Percentiles rank a stretch among this genome's conserved stretches.
Conservation (phyloP, 2,113 vertebrate species). For the Entomyzon cyanotis region DNA sequence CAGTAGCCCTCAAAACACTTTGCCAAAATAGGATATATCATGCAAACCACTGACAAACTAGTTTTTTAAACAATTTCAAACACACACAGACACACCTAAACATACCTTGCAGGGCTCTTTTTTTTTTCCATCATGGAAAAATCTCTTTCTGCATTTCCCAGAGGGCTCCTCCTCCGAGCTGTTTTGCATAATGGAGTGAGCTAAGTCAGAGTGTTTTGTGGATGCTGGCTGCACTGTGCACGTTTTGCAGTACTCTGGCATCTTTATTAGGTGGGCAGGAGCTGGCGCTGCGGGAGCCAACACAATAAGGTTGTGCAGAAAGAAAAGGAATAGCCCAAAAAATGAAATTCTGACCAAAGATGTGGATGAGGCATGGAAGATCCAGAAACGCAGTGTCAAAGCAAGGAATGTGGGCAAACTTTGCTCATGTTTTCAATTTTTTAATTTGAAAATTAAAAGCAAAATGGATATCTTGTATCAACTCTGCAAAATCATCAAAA, state of each 20-base stretch:
- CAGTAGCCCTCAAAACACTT: fast-evolving
- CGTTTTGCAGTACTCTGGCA: not conserved
- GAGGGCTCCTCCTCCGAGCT: not conserved
- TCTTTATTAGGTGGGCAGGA: not conserved
- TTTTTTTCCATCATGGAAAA: not conserved
- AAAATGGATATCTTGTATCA: not conserved
- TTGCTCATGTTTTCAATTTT: not conserved
- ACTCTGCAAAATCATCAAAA: not conserved
- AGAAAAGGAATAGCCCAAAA: not conserved
- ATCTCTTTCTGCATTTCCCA: not conserved
- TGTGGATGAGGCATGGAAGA: not conserved
- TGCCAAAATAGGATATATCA: not conserved
- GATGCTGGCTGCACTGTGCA: not conserved
- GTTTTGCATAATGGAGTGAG: not conserved
- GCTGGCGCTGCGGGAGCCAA: not conserved
- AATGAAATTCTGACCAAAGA: not conserved
- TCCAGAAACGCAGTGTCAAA: not conserved
- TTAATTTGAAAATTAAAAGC: not conserved
- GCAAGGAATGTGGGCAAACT: not conserved
- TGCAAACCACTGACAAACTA: not conserved
- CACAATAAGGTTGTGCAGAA: not conserved
- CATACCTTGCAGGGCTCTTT: not conserved
- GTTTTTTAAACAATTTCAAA: not conserved
- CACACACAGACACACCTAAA: not conserved
- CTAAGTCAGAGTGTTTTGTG: not conserved